phyloP scores from a whole-genome alignment of 53 echinoderm and acorn worm species.

The Paracentrotus lividus region DNA sequence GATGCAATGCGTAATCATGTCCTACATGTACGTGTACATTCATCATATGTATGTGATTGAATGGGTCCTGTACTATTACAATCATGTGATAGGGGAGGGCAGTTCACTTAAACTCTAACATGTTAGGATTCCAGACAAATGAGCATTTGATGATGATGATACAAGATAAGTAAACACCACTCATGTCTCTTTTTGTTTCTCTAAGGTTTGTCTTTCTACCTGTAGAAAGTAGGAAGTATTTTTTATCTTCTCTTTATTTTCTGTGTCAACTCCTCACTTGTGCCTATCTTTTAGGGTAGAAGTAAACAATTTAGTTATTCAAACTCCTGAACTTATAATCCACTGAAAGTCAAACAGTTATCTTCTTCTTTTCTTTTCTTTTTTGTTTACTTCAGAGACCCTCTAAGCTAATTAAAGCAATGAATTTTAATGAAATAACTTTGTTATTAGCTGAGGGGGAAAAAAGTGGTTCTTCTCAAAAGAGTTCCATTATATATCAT shows the following conservation, averaged over 20 bases:
- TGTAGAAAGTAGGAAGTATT: neutral
- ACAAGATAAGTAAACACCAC: neutral
- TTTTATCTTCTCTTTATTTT: neutral
- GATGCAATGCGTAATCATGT: neutral
- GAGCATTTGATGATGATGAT: neutral
- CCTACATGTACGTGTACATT: neutral
- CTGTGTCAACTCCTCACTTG: too few relatives aligned
- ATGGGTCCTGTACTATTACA: neutral
- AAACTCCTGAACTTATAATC: neutral
- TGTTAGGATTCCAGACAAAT: neutral
- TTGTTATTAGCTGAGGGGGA: too few relatives aligned
- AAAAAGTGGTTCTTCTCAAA: neutral
- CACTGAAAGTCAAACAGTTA: neutral
- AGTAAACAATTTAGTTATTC: neutral
- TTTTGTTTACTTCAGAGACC: neutral
- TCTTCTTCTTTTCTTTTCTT: neutral
- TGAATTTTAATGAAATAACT: neutral
- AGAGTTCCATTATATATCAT: neutral
- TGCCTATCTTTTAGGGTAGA: neutral
- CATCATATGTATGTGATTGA: neutral
- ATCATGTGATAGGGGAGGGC: neutral
- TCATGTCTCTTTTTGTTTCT: neutral
- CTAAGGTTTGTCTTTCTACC: neutral
- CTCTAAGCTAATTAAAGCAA: neutral
- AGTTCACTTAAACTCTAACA: neutral